Percentiles rank a stretch among this genome's conserved stretches.
Evolutionary conservation across 2,113 vertebrate genomes (phyloP).

Genomic region (Pedetes capensis): DNA sequence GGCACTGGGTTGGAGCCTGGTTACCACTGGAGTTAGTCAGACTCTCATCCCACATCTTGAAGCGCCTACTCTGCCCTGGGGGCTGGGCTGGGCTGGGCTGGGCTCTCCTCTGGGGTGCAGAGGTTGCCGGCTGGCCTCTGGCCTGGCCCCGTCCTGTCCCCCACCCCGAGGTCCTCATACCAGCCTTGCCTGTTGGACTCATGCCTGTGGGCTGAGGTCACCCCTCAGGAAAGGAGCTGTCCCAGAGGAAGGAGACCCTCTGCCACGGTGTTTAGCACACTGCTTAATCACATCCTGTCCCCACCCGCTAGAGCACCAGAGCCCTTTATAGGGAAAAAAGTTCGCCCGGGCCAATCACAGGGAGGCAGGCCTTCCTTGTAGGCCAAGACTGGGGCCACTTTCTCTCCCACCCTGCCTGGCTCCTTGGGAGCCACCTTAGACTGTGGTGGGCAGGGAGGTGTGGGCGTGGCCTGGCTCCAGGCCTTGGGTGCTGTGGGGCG

Average conservation of each 20-base stretch:
- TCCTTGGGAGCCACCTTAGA: not conserved
- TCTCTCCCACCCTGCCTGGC: not conserved
- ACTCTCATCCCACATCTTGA: not conserved
- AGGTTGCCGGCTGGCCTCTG: not conserved
- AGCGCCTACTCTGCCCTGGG: fast-evolving
- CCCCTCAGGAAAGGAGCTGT: conserved; percentile 46
- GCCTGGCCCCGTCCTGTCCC: not conserved
- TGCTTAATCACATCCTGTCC: conserved; percentile 69
- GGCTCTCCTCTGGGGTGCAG: not conserved
- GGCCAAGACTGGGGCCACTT: not conserved
- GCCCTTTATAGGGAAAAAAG: conserved; percentile 22
- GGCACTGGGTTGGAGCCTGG: not conserved
- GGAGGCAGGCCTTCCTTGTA: not conserved
- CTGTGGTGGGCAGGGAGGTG: not conserved
- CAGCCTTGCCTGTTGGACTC: not conserved
- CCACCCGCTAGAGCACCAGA: not conserved
- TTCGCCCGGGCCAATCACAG: not conserved
- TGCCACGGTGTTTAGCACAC: not conserved
- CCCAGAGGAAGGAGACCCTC: conserved; percentile 54
- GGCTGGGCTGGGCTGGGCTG: not conserved
- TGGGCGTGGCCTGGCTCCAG: not conserved
- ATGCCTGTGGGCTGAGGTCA: conserved; percentile 49
- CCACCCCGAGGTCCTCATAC: not conserved
- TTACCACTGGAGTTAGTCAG: no score
- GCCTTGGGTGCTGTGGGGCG: not conserved